Evolutionary conservation across 2,113 vertebrate genomes (phyloP), one percentile per base, ranked within the genome.

Genomic region (Gallinago undulata): DNA sequence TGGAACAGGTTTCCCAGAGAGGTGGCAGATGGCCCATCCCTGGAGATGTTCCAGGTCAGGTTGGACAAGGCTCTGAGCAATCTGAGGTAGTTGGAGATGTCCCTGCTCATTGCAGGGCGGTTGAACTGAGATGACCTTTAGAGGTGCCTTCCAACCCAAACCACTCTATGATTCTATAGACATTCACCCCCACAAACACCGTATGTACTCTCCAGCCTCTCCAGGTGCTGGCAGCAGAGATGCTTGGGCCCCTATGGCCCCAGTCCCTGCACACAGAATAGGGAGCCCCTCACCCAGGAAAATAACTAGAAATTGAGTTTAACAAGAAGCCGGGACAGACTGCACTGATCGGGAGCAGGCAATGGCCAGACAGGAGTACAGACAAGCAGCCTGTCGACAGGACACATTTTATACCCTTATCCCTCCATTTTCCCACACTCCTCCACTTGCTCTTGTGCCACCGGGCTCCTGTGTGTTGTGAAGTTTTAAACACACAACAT

Each of bases 121-220:
- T 41, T 63, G 37, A 11, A 63, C 24, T 27, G 28, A 63, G 37
- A 28, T 41, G 37, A 28, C 16, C 17, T 41, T 41, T 28, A 41
- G 27, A 63, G 17, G 37, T 28, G 37, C 16, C 25, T 63, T 39
- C 62, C 62, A 63, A 63, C 24, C 11, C 94, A 87, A 94, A 91
- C 68, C 17, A 1, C 1, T 19, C 23, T 37, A 60, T 23, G 10
- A 18, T 27, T 28, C 60, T 63, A 41, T 25, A 37, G 48, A 23
- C 6, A 1, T 39, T 56, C 66, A 56, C 28, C 12, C 19, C 12
- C 47, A 39, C 5, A 3, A 23, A 33, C 48, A 24, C 33, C 16
- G 1, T 37, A 14, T 21, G 30, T 0, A 0, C 37, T 62, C 12
- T 18, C 8, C 33, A 4, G 19, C 21, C 22, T 60, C 60, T 51